Percentiles rank a stretch among this genome's conserved stretches.
Conservation (phyloP, 1,140 invertebrate genomes). For the Zeugodacus cucurbitae region DNA sequence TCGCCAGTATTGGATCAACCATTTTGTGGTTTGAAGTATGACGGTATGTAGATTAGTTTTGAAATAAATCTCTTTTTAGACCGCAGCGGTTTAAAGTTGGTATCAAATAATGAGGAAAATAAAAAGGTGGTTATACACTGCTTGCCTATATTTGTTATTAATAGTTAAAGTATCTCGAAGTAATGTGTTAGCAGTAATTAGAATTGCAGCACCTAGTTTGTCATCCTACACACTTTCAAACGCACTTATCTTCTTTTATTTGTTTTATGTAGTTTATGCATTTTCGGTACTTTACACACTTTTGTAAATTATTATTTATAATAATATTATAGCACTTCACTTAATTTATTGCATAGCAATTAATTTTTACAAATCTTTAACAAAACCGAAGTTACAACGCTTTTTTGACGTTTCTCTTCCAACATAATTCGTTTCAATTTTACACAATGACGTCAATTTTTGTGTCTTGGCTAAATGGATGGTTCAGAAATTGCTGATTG, state of each 20-base stretch:
- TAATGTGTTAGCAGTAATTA: neutral
- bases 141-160: neutral
- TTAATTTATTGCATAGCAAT: neutral
- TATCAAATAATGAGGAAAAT: neutral
- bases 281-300: neutral
- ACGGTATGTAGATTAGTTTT: neutral
- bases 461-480: too few relatives aligned
- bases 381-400: neutral
- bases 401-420: neutral
- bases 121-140: neutral
- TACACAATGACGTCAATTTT: too few relatives aligned
- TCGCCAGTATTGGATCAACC: conserved; percentile 57
- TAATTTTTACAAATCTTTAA: neutral
- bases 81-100: neutral
- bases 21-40: conserved; percentile 45
- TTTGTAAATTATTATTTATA: neutral
- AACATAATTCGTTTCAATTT: neutral
- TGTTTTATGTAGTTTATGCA: neutral
- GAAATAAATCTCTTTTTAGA: neutral
- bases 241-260: neutral
- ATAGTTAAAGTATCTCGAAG: neutral
- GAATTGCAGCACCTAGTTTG: neutral
- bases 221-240: neutral
- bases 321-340: neutral
- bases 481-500: too few relatives aligned